Conservation (phyloP, 2,113 vertebrate genomes). For the Coracopsis vasa region DNA sequence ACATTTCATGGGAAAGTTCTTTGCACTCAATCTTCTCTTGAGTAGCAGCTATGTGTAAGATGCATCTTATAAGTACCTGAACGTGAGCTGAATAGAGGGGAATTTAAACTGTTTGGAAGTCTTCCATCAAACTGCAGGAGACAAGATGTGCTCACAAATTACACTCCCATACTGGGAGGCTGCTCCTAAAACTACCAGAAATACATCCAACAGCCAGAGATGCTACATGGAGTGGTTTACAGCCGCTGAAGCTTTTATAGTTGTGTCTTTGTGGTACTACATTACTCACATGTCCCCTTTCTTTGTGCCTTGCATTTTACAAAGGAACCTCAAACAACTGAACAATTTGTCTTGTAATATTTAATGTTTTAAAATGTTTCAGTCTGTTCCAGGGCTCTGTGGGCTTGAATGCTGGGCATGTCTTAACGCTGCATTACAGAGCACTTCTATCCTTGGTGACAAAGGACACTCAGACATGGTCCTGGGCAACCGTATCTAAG, state of each 20-base stretch:
- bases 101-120: neutral
- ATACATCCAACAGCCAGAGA: neutral
- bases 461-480: neutral
- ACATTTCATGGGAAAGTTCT: neutral
- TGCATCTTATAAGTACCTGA: neutral
- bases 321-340: neutral
- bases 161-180: neutral
- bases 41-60: neutral
- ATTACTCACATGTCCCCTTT: neutral
- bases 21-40: neutral
- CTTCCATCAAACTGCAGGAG: neutral
- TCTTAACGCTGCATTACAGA: accelerated
- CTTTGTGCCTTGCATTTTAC: neutral
- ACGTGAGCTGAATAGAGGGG: neutral
- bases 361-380: accelerated
- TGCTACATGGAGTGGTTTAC: accelerated
- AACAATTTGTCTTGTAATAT: neutral
- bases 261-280: neutral
- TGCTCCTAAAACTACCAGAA: neutral
- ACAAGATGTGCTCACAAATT: neutral
- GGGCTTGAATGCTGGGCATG: accelerated
- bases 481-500: accelerated
- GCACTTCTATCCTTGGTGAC: neutral
- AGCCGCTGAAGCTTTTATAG: neutral
- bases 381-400: neutral